A percentile compares a stretch with the other conserved stretches of the same genome.
phyloP scores from a whole-genome alignment of 2,113 vertebrate genomes.

The Edolisoma coerulescens region DNA sequence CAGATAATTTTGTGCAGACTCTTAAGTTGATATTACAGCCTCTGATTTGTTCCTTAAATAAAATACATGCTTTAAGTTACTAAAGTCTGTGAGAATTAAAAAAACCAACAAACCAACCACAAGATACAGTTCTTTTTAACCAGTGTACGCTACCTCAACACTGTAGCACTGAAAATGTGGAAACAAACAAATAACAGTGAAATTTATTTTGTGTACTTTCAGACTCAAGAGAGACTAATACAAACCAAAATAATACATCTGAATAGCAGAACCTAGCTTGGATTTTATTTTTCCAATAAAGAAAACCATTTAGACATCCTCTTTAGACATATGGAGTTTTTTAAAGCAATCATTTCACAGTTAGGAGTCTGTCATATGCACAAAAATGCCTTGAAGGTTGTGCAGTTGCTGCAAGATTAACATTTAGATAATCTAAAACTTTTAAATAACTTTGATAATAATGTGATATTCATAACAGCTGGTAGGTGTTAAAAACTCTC shows the following conservation, averaged over 20 bases:
- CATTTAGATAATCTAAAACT: constrained; percentile 35
- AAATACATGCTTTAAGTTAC: background rate
- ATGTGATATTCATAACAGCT: background rate
- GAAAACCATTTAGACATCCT: background rate
- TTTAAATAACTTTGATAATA: constrained; percentile 24
- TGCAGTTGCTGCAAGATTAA: background rate
- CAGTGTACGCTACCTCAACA: too few species aligned
- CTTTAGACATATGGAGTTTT: background rate
- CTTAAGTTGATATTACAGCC: background rate
- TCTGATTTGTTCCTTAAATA: background rate
- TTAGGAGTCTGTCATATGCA: background rate
- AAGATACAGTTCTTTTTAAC: background rate
- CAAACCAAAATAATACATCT: background rate
- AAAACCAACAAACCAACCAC: background rate
- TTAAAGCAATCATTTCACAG: background rate
- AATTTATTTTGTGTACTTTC: too few species aligned
- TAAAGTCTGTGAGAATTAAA: background rate
- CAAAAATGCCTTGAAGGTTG: constrained; percentile 17
- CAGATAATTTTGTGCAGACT: background rate
- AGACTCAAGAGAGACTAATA: too few species aligned
- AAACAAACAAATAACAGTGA: background rate
- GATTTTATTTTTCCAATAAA: background rate
- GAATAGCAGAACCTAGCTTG: background rate
- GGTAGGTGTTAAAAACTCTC: constrained; percentile 8
- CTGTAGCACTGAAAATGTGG: background rate